Percentiles rank a stretch among this genome's conserved stretches.
phyloP scores from a whole-genome alignment of 1,140 invertebrate species.

The Cydia fagiglandana region DNA sequence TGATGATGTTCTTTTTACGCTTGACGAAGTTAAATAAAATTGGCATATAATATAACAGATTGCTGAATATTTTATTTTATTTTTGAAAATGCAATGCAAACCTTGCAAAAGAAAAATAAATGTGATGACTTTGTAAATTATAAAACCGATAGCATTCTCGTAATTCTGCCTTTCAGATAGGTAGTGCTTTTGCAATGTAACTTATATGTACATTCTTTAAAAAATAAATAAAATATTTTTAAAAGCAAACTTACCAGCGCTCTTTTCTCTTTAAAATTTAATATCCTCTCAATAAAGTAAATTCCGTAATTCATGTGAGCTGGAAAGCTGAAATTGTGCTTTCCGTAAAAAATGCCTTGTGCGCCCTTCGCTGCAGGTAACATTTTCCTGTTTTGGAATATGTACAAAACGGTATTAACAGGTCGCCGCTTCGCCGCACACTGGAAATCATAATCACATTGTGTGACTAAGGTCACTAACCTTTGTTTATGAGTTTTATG shows the following conservation, averaged over 20 bases:
- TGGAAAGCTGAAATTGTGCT: slow-evolving; percentile 48
- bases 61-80: too few relatives aligned
- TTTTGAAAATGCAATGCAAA: too few relatives aligned
- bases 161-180: too few relatives aligned
- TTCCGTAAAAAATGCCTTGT: slow-evolving; percentile 47
- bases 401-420: neutral
- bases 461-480: neutral
- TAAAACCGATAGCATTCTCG: neutral
- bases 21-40: too few relatives aligned
- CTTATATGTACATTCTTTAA: too few relatives aligned
- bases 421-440: neutral
- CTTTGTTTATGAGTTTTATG: neutral
- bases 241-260: slow-evolving; percentile 51
- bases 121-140: neutral
- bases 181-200: too few relatives aligned
- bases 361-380: neutral
- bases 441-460: neutral
- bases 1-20: too few relatives aligned
- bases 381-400: neutral
- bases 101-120: neutral
- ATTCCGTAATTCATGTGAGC: slow-evolving; percentile 56
- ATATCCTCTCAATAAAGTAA: slow-evolving; percentile 47
- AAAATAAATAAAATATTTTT: neutral
- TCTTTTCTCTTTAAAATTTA: slow-evolving; percentile 42
- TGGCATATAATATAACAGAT: too few relatives aligned